Evolutionary conservation across 2,797 vertebrate species (phyloP).

Genomic region (Eulemur rubriventer): DNA sequence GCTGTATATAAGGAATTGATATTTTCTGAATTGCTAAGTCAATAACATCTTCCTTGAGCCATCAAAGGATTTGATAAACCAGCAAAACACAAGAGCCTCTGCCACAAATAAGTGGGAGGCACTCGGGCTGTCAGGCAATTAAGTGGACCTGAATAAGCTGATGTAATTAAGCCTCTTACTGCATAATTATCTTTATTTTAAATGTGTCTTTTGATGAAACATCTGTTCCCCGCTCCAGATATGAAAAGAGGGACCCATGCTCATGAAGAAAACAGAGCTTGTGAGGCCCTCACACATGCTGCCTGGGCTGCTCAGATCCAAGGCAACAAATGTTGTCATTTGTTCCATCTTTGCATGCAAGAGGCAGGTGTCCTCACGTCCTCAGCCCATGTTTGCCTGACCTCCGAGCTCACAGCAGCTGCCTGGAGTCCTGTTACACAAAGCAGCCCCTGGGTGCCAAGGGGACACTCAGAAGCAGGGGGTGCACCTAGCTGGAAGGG

Average conservation of each 20-base stretch:
- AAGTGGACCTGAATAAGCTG: conserved; percentile 89
- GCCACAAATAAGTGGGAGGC: conserved; percentile 82
- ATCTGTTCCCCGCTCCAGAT: conserved; percentile 88
- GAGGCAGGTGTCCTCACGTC: conserved; percentile 83
- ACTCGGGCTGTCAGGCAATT: conserved; percentile 86
- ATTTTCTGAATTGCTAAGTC: conserved; percentile 78
- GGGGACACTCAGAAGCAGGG: conserved; percentile 37
- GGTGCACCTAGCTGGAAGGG: background rate
- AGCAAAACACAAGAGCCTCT: conserved; percentile 78
- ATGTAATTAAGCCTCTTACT: conserved; percentile 89
- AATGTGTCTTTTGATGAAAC: conserved; percentile 90
- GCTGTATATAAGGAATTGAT: conserved; percentile 80
- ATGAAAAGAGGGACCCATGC: conserved; percentile 84
- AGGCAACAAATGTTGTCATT: conserved; percentile 84
- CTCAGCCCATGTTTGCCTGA: conserved; percentile 64
- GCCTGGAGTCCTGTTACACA: conserved; percentile 72
- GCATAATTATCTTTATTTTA: conserved; percentile 90
- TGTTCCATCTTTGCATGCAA: conserved; percentile 79
- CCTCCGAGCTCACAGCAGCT: conserved; percentile 80
- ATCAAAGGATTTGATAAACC: conserved; percentile 78
- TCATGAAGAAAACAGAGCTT: conserved; percentile 79
- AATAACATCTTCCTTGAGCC: conserved; percentile 77
- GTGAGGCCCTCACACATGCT: conserved; percentile 77
- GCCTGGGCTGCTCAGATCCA: conserved; percentile 78
- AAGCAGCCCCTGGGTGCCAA: conserved; percentile 68